Percentiles rank a stretch among this genome's conserved stretches.
These are phyloP conservation scores for Anthopleura sola DNA, from an alignment of 64 coral and sea anemone genomes.

Conservation along the genomic window DNA sequence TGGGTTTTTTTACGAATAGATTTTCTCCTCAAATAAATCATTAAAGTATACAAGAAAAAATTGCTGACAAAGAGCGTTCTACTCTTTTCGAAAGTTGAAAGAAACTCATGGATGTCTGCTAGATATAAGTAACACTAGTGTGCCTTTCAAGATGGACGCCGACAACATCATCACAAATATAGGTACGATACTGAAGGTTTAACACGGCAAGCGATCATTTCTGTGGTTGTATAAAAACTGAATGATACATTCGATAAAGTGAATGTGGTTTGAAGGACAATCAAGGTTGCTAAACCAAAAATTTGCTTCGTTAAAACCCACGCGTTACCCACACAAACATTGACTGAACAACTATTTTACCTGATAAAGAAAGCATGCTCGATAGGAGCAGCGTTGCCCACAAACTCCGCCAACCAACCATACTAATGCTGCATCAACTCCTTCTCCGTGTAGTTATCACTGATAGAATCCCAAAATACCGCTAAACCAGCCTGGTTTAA, in stretches of 20 bases:
- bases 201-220: not conserved
- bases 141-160: not conserved
- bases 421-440: not conserved
- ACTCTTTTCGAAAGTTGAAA: not conserved
- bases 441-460: not conserved
- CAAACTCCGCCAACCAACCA: not conserved
- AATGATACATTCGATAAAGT: not conserved
- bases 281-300: not conserved
- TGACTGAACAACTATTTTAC: not conserved
- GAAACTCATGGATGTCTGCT: not conserved
- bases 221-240: not conserved
- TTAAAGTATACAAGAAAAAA: not conserved
- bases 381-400: not conserved
- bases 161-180: too few relatives aligned
- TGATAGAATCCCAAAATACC: not conserved
- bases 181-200: not conserved
- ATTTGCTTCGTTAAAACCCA: not conserved
- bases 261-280: not conserved
- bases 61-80: not conserved
- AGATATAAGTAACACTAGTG: not conserved
- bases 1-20: not conserved
- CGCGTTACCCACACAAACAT: not conserved
- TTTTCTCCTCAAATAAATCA: not conserved
- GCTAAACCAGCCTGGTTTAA: not conserved
- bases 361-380: conserved; percentile 12